phyloP scores from a whole-genome alignment of 2,797 vertebrate genomes.

The Phalanger gymnotis region DNA sequence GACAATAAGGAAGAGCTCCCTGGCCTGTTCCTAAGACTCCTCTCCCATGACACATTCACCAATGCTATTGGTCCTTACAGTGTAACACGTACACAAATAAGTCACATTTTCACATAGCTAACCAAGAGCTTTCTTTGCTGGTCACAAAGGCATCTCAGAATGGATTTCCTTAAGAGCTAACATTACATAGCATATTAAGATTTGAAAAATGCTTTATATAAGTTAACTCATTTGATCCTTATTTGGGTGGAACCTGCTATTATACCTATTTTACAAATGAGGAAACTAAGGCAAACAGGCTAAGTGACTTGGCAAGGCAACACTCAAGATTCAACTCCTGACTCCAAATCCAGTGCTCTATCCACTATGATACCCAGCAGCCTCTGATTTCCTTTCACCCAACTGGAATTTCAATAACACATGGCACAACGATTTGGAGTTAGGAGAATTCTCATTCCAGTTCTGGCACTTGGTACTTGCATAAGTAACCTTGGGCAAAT shows the following conservation, averaged over 20 bases:
- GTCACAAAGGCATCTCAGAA: neutral
- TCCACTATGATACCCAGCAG: neutral
- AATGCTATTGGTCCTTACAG: neutral
- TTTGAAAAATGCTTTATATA: neutral
- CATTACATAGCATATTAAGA: neutral
- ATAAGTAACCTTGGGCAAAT: neutral
- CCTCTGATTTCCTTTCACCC: neutral
- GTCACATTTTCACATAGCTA: neutral
- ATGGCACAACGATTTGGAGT: neutral
- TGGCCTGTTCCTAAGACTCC: neutral
- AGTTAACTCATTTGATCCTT: neutral
- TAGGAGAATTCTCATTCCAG: neutral
- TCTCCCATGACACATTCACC: neutral
- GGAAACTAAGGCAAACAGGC: neutral
- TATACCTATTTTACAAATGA: neutral
- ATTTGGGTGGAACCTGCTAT: neutral
- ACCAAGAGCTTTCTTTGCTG: neutral
- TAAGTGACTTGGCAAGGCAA: neutral
- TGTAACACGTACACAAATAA: neutral
- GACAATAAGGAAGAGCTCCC: neutral
- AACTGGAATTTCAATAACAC: neutral
- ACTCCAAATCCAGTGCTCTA: neutral
- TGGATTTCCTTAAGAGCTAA: neutral
- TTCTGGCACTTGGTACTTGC: neutral
- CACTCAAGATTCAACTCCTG: neutral